Conservation (phyloP, 1,140 invertebrate species). For the Solenopsis fugax region DNA sequence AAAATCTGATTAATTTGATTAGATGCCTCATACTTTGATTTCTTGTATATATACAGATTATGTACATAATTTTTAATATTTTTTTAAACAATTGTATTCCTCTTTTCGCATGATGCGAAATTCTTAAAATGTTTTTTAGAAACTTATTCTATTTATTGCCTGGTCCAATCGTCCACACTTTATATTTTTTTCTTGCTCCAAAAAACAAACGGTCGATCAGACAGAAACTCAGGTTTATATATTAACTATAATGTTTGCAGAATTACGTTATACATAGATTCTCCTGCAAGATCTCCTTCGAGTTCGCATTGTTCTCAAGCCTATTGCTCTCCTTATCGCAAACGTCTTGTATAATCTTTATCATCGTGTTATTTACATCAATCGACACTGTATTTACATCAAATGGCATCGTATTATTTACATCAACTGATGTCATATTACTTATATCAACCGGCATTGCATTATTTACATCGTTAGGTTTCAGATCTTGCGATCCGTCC, state of each 20-base stretch:
- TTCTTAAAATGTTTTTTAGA: neutral
- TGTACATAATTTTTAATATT: neutral
- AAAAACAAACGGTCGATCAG: too few species aligned
- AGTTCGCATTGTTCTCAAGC: neutral
- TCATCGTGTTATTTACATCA: constrained; percentile 13
- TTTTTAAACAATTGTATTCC: neutral
- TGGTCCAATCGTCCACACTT: too few species aligned
- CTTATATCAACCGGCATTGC: neutral
- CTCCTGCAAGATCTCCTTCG: neutral
- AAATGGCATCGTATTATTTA: neutral
- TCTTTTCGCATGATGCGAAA: neutral
- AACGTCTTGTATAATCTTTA: neutral
- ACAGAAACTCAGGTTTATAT: neutral
- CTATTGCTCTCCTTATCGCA: neutral
- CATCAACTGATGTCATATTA: neutral
- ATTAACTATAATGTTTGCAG: neutral
- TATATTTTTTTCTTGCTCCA: too few species aligned
- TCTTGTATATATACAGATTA: neutral
- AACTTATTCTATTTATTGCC: neutral
- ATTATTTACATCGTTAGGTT: constrained; percentile 11
- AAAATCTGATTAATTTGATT: neutral
- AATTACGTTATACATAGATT: neutral
- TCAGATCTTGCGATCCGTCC: neutral
- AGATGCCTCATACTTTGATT: neutral
- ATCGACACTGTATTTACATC: neutral